Evolutionary conservation across 2,888 invertebrate species (phyloP), one percentile per base, ranked within the genome.

Genomic region (Phlogophora meticulosa): DNA sequence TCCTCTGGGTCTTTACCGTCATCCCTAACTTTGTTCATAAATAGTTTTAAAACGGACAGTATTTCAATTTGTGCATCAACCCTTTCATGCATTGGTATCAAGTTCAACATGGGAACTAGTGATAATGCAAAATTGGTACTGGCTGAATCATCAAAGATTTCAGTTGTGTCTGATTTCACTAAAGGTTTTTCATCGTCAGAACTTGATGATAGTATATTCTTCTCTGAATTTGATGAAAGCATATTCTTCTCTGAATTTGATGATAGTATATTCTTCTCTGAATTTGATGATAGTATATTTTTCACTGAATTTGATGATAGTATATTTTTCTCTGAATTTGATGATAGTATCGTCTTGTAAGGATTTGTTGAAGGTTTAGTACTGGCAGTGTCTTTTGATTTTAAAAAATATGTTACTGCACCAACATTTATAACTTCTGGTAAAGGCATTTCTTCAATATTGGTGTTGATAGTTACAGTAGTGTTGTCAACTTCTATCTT

Each of bases 61-160:
- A 74, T 57, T 3, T 43, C n/a, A 10, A 74, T 72, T 48, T 74
- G 42, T 9, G 59, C 72, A 20, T 56, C 72, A 2, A 74, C 20
- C 4, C 72, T 32, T 11, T 77, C 48, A 0, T 52, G 17, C 1
- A 77, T 28, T 9, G 77, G 64, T 15, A 74, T 20, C 59, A 52
- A 34, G n/a, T 74, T 64, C 1, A 74, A 20, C 52, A 77, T 52
- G 5, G 74, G 74, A 5, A 74, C 64, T 13, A 74, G 32, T 3
- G 74, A 74, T 2, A 74, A 28, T 0, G 65, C 74, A 1, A 74
- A 74, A 36, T 60, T 64, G 0, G 72, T 77, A 7, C 72, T 77
- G 28, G 77, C 72, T 2, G 9, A 13, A 3, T 72, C 55, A 4
- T 7, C 17, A 1, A 9, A 36, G 0, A 22, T 10, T 13, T 32